Conservation (phyloP, 92 coral and sea anemone genomes). For the Pocillopora grandis region DNA sequence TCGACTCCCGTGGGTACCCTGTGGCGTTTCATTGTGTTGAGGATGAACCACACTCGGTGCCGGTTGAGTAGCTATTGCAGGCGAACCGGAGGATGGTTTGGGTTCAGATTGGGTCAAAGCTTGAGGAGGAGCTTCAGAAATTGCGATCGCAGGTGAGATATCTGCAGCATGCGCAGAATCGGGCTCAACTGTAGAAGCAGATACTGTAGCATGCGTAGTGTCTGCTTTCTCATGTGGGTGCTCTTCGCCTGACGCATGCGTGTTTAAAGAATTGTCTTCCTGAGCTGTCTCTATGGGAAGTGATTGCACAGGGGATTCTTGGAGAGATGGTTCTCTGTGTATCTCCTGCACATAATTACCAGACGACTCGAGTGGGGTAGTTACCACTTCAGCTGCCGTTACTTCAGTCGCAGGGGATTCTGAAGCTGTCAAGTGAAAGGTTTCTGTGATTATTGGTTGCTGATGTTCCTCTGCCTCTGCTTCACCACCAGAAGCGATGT, state of each 20-base stretch:
- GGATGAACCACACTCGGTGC: neutral
- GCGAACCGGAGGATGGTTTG: neutral
- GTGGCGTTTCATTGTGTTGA: conserved; percentile 19
- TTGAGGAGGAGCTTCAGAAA: neutral
- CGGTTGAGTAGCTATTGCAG: neutral
- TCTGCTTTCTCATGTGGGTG: neutral
- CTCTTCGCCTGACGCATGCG: conserved; percentile 7
- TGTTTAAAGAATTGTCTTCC: neutral
- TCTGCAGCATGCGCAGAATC: neutral
- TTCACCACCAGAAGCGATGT: conserved; percentile 27
- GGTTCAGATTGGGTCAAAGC: neutral
- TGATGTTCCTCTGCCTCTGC: neutral
- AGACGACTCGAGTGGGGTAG: neutral
- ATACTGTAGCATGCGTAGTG: neutral
- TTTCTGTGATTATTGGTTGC: neutral
- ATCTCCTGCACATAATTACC: conserved; percentile 12
- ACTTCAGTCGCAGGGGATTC: neutral
- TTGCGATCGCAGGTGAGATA: neutral
- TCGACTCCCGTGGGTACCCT: conserved; percentile 59
- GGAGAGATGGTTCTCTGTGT: conserved; percentile 9
- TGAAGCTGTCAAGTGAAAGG: neutral
- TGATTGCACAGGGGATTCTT: conserved; percentile 16
- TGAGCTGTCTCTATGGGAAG: neutral
- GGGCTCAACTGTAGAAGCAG: neutral
- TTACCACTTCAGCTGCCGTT: neutral